Evolutionary conservation across 2,797 vertebrate genomes (phyloP).

Genomic region (Centropyge bicolor): DNA sequence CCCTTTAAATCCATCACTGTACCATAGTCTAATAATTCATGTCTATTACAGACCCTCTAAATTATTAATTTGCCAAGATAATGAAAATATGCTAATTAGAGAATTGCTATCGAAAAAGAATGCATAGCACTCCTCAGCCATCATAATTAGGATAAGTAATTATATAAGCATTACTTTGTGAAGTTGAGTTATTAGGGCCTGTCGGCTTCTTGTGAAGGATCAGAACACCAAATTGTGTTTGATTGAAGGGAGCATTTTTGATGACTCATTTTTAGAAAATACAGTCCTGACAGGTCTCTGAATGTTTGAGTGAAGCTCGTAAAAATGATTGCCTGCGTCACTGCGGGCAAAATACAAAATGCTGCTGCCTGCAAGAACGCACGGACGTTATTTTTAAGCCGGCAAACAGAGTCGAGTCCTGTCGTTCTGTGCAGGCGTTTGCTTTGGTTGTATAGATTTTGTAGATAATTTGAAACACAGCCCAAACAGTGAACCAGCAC

Average conservation of each 20-base stretch:
- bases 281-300: conserved; percentile 47
- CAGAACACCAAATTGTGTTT: conserved; percentile 65
- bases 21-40: conserved; percentile 85
- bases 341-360: conserved; percentile 1
- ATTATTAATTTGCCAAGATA: conserved; percentile 92
- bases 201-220: conserved; percentile 68
- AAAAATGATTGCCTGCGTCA: conserved; percentile 11
- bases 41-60: conserved; percentile 87
- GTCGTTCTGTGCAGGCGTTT: conserved; percentile 6
- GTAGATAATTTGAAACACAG: conserved; percentile 46
- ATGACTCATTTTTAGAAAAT: conserved; percentile 69
- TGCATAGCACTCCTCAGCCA: conserved; percentile 88
- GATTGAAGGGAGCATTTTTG: conserved; percentile 70
- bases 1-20: conserved; percentile 87
- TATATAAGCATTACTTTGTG: conserved; percentile 89
- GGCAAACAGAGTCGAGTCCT: conserved; percentile 14
- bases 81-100: conserved; percentile 94
- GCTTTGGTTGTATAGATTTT: conserved; percentile 25
- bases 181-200: conserved; percentile 87
- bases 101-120: conserved; percentile 87
- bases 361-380: neutral
- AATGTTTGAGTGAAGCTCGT: conserved; percentile 39
- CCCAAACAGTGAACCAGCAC: conserved; percentile 67
- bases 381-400: conserved; percentile 8
- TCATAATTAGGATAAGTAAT: conserved; percentile 92